These are phyloP conservation scores for Caenorhabditis inopinata DNA, from an alignment of 1,140 invertebrate species.

Conservation along the genomic window DNA sequence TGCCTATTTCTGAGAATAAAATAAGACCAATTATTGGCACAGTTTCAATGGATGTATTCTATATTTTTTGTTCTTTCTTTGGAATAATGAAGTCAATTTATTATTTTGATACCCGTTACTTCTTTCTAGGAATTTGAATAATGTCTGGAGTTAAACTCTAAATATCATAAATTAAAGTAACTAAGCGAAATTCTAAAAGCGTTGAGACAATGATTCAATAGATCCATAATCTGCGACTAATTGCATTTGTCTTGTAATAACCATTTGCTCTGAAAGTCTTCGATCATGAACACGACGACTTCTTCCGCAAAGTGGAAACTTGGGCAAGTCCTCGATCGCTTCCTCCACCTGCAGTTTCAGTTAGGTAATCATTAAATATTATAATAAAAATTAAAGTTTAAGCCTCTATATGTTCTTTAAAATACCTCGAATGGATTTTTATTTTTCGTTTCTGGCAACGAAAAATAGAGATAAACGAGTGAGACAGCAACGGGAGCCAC, in stretches of 20 bases:
- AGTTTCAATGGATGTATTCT: too few species aligned
- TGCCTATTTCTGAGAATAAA: too few species aligned
- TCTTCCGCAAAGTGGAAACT: not conserved
- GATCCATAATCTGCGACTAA: constrained; percentile 4
- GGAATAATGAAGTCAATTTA: too few species aligned
- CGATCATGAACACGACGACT: not conserved
- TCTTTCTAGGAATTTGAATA: not conserved
- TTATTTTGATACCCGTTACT: too few species aligned
- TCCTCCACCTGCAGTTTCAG: constrained; percentile 45
- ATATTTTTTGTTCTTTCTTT: too few species aligned
- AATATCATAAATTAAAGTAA: too few species aligned
- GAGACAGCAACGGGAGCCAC: constrained; percentile 53
- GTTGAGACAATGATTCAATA: constrained; percentile 2
- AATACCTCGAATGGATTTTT: constrained; percentile 55
- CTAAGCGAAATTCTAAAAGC: not conserved
- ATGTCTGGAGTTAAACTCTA: too few species aligned
- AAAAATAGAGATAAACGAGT: constrained; percentile 56
- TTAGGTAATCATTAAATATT: too few species aligned
- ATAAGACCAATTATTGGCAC: too few species aligned
- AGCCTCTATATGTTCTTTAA: too few species aligned
- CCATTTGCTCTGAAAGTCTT: not conserved
- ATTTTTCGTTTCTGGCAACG: constrained; percentile 57
- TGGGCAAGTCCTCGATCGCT: constrained; percentile 28
- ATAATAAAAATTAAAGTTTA: too few species aligned
- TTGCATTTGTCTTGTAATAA: not conserved